Evolutionary conservation across 2,888 invertebrate genomes (phyloP).

Genomic region (Drosophila kanekoi): DNA sequence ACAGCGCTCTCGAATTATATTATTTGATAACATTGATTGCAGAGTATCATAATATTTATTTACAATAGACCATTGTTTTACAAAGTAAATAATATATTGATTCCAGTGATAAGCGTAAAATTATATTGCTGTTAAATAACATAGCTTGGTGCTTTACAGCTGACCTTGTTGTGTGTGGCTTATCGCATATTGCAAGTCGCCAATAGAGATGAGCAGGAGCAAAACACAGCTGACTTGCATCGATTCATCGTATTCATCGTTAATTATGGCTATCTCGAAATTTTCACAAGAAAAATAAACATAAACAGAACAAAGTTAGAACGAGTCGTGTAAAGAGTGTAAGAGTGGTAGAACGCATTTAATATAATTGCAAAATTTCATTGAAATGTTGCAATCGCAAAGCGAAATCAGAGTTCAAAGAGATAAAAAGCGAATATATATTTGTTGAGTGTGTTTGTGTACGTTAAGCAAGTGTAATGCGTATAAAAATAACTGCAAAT

Average conservation of each 20-base stretch:
- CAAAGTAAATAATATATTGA: too few species aligned
- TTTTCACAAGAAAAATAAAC: slow-evolving; percentile 62
- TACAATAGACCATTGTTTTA: not conserved
- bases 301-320: slow-evolving; percentile 58
- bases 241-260: slow-evolving; percentile 52
- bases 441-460: slow-evolving; percentile 32
- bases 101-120: not conserved
- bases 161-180: slow-evolving; percentile 20
- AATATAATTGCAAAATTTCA: slow-evolving; percentile 30
- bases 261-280: slow-evolving; percentile 41
- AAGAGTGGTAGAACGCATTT: slow-evolving; percentile 27
- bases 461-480: slow-evolving; percentile 40
- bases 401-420: slow-evolving; percentile 14
- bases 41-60: not conserved
- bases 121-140: slow-evolving; percentile 18
- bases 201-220: slow-evolving; percentile 31
- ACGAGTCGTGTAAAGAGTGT: slow-evolving; percentile 49
- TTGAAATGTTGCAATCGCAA: slow-evolving; percentile 23
- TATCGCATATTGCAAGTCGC: slow-evolving; percentile 26
- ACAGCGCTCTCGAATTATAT: too few species aligned
- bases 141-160: slow-evolving; percentile 25
- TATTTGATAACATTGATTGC: not conserved
- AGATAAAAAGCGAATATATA: slow-evolving; percentile 11
- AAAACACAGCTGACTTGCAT: slow-evolving; percentile 48
- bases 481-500: slow-evolving; percentile 38